Base-by-base conservation (phyloP, 2,888 invertebrate genomes). In the Ectemnius lituratus region DNA sequence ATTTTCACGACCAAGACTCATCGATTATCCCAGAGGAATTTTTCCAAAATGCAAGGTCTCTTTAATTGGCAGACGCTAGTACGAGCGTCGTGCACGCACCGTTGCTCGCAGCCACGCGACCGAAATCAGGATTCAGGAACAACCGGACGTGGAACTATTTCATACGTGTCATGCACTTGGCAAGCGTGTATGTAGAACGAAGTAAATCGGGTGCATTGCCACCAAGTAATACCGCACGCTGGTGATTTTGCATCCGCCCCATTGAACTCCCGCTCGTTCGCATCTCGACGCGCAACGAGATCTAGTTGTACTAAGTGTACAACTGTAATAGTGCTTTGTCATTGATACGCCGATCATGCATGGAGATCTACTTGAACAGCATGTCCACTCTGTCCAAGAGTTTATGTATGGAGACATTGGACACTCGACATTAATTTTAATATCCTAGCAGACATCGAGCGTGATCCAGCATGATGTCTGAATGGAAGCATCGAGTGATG, bases 61-160 rank as follows among this genome's bases (percentile, higher is more conserved):
- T 11, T 11, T 37, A 11, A 37, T 37, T 37, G 37, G 37, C 8
- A 8, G 11, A 37, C 37, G 8, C 8, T 6, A 37, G 8, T 76
- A 68, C 66, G 46, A 69, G 70, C 65, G 67, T 77, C 67, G 37
- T 77, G 68, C 68, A 77, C 67, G 77, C 77, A 76, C 56, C 69
- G 77, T 60, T 70, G 77, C 72, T 67, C 77, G 67, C 67, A 47
- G 70, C 62, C 47, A 68, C 67, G 70, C 61, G 73, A 79, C 75
- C 68, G 74, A 78, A 81, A 83, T 84, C 76, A 78, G 75, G 67
- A 75, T 76, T 82, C 75, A 81, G 70, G 79, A 73, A 78, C 79
- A 84, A 66, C 80, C 80, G 75, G 75, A 84, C 71, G 70, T 73
- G 45, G 64, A 66, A 49, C 64, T 71, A 64, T 78, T 75, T 77